phyloP scores from a whole-genome alignment of 2,888 invertebrate species.

The Sarcophaga subvicina region DNA sequence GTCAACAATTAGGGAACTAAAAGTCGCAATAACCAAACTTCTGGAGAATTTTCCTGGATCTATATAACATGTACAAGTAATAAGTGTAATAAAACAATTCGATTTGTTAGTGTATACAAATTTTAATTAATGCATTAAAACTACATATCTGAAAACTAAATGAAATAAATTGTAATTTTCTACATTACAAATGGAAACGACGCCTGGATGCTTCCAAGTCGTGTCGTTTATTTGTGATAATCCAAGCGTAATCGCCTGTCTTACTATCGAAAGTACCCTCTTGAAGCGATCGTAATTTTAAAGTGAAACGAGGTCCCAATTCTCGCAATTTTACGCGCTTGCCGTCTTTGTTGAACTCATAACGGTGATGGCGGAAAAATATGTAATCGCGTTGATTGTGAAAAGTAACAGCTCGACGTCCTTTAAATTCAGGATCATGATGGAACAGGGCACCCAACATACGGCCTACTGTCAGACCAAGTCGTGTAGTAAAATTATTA shows the following conservation, averaged over 20 bases:
- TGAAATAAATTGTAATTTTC: background rate
- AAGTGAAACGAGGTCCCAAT: constrained; percentile 98
- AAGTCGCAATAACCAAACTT: constrained; percentile 7
- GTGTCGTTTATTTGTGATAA: constrained; percentile 93
- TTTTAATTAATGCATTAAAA: background rate
- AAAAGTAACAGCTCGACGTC: constrained; percentile 96
- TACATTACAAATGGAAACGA: constrained; percentile 93
- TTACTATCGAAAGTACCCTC: constrained; percentile 99
- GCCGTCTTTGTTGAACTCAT: constrained; percentile 93
- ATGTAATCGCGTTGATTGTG: constrained; percentile 99
- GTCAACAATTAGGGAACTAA: background rate
- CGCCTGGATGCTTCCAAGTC: constrained; percentile 96
- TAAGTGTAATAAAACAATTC: background rate
- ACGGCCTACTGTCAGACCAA: constrained; percentile 94
- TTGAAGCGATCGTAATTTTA: constrained; percentile 95
- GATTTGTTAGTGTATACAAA: background rate
- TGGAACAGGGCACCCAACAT: constrained; percentile 97
- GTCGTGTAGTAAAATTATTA: constrained; percentile 96
- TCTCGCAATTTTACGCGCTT: constrained; percentile 91
- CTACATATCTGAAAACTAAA: background rate
- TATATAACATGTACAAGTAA: background rate
- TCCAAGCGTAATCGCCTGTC: constrained; percentile 98
- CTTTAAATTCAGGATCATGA: constrained; percentile 97
- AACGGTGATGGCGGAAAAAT: constrained; percentile 99
- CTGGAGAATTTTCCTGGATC: constrained; percentile 3